Base-by-base conservation (phyloP, 2,888 invertebrate species). In the Polyommatus icarus region DNA sequence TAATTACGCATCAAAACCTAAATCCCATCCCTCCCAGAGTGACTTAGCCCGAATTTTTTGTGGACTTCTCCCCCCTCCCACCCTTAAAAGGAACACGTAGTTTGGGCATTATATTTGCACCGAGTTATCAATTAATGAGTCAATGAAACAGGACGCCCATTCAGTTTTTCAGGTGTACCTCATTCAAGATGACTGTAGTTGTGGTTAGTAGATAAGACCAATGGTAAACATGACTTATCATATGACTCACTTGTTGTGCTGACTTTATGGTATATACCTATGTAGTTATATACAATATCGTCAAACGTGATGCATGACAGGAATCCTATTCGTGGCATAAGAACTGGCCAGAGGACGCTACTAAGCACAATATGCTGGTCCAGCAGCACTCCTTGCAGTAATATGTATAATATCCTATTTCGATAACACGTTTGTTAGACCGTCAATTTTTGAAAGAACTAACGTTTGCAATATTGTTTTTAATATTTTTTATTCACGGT, bases 81-180 rank as follows among this genome's bases (percentile, higher is more conserved):
- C 57, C 15, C 7, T 59, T 59, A 2, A 8, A 59, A 7, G 20
- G 15, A 0, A 18, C 54, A 54, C 54, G 54, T 54, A 54, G 54
- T 54, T 54, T 54, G 5, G 12, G 54, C 59, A 59, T 59, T 20
- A 20, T 57, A 57, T 59, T 59, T n/a, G 7, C 24, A 15, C 15
- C 6, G 15, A 67, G 29, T 18, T 67, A 67, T 67, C 32, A 67
- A 24, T 61, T 5, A 12, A 29, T 67, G 29, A 67, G 29, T 67
- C 67, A 29, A 29, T 67, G 67, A 29, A 15, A 29, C 32, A 32
- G 67, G 29, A 67, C 20, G 67, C 7, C 24, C 67, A 67, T 67
- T 67, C 67, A 67, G 67, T 67, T 67, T 32, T 67, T 67, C 67
- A 67, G 67, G 67, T 32, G 67, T 32, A 67, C 1, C 15, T 67